These are phyloP conservation scores for Troides aeacus DNA, from an alignment of 2,888 invertebrate genomes.

Conservation along the genomic window DNA sequence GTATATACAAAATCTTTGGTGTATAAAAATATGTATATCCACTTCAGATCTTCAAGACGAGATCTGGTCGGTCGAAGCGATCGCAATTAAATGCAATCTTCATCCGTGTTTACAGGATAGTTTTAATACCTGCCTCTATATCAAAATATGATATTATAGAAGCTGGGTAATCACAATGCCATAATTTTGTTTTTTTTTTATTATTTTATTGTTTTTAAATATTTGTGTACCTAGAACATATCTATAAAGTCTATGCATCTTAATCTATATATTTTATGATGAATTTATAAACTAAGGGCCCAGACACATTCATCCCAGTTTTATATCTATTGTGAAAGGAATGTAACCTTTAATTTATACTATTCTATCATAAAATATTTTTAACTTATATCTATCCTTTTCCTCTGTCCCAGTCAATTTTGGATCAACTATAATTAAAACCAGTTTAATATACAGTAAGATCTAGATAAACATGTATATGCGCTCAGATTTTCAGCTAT, in stretches of 20 bases:
- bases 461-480: constrained; percentile 50
- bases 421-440: constrained; percentile 78
- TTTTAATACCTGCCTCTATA: constrained; percentile 54
- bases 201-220: constrained; percentile 42
- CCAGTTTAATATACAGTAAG: constrained; percentile 79
- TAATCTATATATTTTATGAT: constrained; percentile 71
- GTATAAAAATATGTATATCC: constrained; percentile 73
- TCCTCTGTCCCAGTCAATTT: constrained; percentile 62
- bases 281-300: constrained; percentile 79
- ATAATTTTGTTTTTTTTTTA: constrained; percentile 48
- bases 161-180: constrained; percentile 73
- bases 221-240: constrained; percentile 37
- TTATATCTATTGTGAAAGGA: constrained; percentile 76
- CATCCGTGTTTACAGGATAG: constrained; percentile 75
- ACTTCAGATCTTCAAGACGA: constrained; percentile 70
- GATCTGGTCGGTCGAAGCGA: constrained; percentile 80
- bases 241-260: constrained; percentile 27
- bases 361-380: constrained; percentile 74
- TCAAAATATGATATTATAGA: constrained; percentile 52
- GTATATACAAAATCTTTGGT: constrained; percentile 75
- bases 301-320: constrained; percentile 76
- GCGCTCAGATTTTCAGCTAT: constrained; percentile 72
- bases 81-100: constrained; percentile 70
- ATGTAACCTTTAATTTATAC: constrained; percentile 80
- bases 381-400: constrained; percentile 48